Base-by-base conservation (phyloP, 2,113 vertebrate species). In the Amphilophus citrinellus region DNA sequence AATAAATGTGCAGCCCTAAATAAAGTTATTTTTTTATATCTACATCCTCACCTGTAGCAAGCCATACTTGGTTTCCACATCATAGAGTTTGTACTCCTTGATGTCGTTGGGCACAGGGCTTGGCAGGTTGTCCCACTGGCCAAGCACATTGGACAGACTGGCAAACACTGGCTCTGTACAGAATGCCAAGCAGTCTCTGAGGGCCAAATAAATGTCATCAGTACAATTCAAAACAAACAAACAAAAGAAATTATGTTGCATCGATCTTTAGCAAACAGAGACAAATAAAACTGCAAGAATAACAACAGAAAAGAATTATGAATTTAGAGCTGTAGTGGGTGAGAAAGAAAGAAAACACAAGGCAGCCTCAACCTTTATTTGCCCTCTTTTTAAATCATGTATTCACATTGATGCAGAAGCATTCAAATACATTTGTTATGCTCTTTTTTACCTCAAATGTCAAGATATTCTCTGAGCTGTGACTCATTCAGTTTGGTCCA, bases 101-200 rank as follows among this genome's bases (percentile, higher is more conserved):
- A 99, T 98, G 73, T 99, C 98, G 22, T 92, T 95, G 85, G 98
- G 97, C 76, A 99, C 87, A 42, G 98, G 96, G 85, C 96, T 97
- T 79, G 98, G 98, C 58, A 99, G 95, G 88, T 99, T 98, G 89
- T 99, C 98, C 97, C 97, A 98, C 85, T 95, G 97, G 85, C 98
- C 98, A 87, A 99, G 96, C 84, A 99, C 96, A 5, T 99, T 99
- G 88, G 98, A 96, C 95, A 99, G 96, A 93, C 98, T 99, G 79
- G 98, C 98, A 93, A 97, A 99, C 77, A 99, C 97, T 15, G 98
- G 98, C 93, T 99, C 98, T 59, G 98, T 99, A 89, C 98, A 99
- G 96, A 99, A 99, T 4, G 98, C 98, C 94, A 99, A 93, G 90
- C 97, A 98, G 94, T 99, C 98, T 84, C 98, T 99, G 47, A 82